Base-by-base conservation (phyloP, 2,113 vertebrate species). In the Cariama cristata region DNA sequence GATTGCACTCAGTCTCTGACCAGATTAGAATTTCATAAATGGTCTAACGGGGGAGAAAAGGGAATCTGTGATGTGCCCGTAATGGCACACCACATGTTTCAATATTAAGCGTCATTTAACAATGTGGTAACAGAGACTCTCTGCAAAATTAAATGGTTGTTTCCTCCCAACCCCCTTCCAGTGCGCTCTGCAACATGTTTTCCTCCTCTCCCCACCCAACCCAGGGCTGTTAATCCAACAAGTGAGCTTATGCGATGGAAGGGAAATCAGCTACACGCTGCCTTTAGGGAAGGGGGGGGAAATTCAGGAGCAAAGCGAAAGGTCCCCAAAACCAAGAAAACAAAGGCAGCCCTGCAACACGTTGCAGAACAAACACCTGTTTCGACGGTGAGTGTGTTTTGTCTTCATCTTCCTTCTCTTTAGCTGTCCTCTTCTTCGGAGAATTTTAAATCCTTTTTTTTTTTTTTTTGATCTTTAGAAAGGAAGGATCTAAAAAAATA, bases 341-440 rank as follows among this genome's bases (percentile, higher is more conserved):
- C 55, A 96, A 95, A 98, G 98, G 97, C 96, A 98, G 96, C 97
- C 96, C 97, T 35, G 89, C 86, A 96, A 96, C 92, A 93, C 52
- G 7, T 95, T 95, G 96, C 97, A 97, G 94, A 97, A 95, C 94
- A 97, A 97, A 97, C 98, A 97, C 97, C 98, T 98, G 98, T 97
- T 97, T 90, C n/a, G 30, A 72, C 81, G 82, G 88, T 88, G 94
- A 98, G 98, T 96, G 93, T 62, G 32, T 60, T 80, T 77, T 80
- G 66, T 74, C 94, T 92, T 91, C 94, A 16, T 93, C 94, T n/a
- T 94, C 93, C 90, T 93, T n/a, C 83, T 77, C 76, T 69, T 73
- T 79, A 42, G 95, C 91, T 75, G 75, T 98, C 95, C 64, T 92
- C 88, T 95, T 97, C 97, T 94, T 88, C 68, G 15, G 66, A 94